These are phyloP conservation scores for Artibeus lituratus DNA, from an alignment of 2,797 vertebrate species.

Conservation along the genomic window DNA sequence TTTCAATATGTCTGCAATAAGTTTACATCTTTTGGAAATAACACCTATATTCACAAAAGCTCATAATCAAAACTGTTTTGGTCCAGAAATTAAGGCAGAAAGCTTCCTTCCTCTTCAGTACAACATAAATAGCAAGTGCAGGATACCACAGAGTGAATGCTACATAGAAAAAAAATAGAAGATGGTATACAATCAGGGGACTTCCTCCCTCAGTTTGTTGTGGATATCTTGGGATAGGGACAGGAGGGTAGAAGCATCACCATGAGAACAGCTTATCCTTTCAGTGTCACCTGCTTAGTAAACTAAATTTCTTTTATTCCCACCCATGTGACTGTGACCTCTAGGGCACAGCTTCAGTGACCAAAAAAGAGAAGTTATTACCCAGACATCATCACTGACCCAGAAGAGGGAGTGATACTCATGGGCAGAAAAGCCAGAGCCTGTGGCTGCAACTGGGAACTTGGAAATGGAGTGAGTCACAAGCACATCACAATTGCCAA, in stretches of 20 bases:
- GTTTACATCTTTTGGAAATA: background rate
- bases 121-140: background rate
- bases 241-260: background rate
- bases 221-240: background rate
- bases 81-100: background rate
- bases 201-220: background rate
- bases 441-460: background rate
- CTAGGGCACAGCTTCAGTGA: background rate
- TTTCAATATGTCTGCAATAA: background rate
- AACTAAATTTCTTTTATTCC: constrained; percentile 5
- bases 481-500: background rate
- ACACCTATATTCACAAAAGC: background rate
- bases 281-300: background rate
- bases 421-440: background rate
- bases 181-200: background rate
- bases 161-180: background rate
- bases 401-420: background rate
- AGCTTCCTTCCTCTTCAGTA: background rate
- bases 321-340: background rate
- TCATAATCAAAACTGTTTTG: background rate
- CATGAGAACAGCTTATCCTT: background rate
- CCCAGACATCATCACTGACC: background rate
- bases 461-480: background rate
- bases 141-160: background rate
- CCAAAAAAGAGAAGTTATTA: background rate